Base-by-base conservation (phyloP, 2,888 invertebrate genomes). In the Suillia variegata region DNA sequence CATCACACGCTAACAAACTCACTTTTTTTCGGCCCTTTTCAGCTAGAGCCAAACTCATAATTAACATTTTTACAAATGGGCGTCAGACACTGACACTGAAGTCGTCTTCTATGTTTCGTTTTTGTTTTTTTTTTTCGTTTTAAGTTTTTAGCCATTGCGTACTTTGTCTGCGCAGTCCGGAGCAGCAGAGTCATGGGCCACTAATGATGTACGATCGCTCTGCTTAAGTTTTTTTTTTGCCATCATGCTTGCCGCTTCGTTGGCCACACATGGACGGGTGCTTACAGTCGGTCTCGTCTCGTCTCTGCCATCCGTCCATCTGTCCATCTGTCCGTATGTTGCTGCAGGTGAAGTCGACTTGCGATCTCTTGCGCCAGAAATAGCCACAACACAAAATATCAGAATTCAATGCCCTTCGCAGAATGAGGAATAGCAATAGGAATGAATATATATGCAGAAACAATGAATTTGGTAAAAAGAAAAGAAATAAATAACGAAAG, bases 381-480 rank as follows among this genome's bases (percentile, higher is more conserved):
- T 67, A 70, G 31, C 4, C 24, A 15, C 50, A 8, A 12, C 21
- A 38, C n/a, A 42, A 55, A 61, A 61, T 54, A 48, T 58, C 53
- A 56, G 58, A 59, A 62, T 52, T 33, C 62, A 72, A 70, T 69
- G 72, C 70, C 72, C 72, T 73, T 67, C 63, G 61, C 61, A 62
- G 73, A 70, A 73, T 71, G 73, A 70, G 73, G 73, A 67, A 67
- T 67, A 65, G 62, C 59, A 20, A 15, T 47, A 38, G 47, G 54
- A 68, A 68, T 66, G 70, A 61, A 67, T n/a, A n/a, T n/a, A n/a
- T n/a, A n/a, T n/a, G n/a, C n/a, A n/a, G n/a, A n/a, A n/a, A n/a
- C n/a, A n/a, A n/a, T n/a, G 63, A 67, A 68, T 70, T 69, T 70
- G 63, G 62, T 55, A 45, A 45, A 38, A 45, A 45, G 17, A 45